Base-by-base conservation (phyloP, 30 jellyfish, hydroid and myxozoan species). In the Calvadosia cruxmelitensis region DNA sequence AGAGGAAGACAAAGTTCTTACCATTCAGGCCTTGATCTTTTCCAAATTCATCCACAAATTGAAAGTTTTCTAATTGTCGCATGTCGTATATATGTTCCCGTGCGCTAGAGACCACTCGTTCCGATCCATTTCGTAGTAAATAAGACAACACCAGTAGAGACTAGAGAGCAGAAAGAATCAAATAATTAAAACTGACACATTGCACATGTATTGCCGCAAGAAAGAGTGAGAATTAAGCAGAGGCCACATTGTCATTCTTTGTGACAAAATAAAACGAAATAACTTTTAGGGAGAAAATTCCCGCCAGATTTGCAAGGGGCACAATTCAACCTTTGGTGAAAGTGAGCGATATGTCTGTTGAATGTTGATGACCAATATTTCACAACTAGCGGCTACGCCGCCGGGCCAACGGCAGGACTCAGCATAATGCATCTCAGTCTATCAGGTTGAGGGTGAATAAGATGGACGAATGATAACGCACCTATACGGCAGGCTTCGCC, bases 1-100 rank as follows among this genome's bases (percentile, higher is more conserved):
- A 1, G 1, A 27, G 35, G n/a, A 27, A n/a, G 16, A 23, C 20
- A 3, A 53, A 3, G 13, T 12, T 31, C 96, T 50, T 75, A 80
- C 97, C 64, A 64, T 87, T 87, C 26, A 87, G 51, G 28, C 97
- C 97, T 80, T 87, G 97, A 71, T 87, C 97, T 67, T 87, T 87
- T 30, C 97, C 97, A 31, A 64, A 51, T 64, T 87, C 97, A 81
- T 87, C 97, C 24, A 74, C 29, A 68, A 69, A 83, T 34, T 87
- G 94, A 57, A 78, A 87, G 50, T 63, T 78, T 76, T 87, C 97
- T 35, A 87, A 64, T 49, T 75, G 93, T 29, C 97, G 61, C 97
- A 87, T 87, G 70, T 87, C 97, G 79, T 79, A 87, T 34, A 87
- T 49, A 68, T 87, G 97, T 49, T 87, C 97, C 72, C 97, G 71